Evolutionary conservation across 2,888 invertebrate genomes (phyloP), one percentile per base, ranked within the genome.

Genomic region (Embidobia sp.): DNA sequence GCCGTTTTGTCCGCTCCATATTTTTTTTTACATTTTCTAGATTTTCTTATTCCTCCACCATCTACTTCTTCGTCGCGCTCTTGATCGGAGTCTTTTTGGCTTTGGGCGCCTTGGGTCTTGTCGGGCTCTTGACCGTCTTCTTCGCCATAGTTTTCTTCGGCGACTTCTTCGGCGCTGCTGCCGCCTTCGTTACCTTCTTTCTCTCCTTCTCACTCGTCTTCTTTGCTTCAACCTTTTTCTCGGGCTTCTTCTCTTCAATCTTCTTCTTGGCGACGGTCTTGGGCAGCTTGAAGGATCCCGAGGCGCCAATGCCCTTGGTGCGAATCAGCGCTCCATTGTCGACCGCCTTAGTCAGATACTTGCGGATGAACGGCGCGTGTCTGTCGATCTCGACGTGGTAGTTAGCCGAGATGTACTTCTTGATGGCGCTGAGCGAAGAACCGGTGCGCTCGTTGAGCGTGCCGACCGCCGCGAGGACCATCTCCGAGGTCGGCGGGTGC

Each of bases 321-420:
- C 6, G 22, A 22, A 22, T 22, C 22, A 22, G 6, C 3, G 6
- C 3, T 22, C 22, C 22, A 22, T 31, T 8, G 3, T 88, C 90
- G 8, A 93, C 91, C 11, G 92, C 92, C 15, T 88, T 85, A 84
- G 92, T 92, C 64, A 93, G 81, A 80, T 91, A 92, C 77, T 92
- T 92, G 79, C 91, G 92, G 80, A 94, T 93, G 87, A 91, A 92
- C 4, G 91, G 91, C 0, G 91, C 90, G 51, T 91, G 84, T 81
- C 92, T 93, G 78, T 92, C 91, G 0, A 90, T 90, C 84, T 93
- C 93, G 5, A 92, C 90, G 76, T 91, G 91, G 90, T 93, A 92
- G 69, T 90, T 92, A 26, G 90, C 90, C 4, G 90, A 87, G 69
- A 94, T 91, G 87, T 92, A 93, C 84, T 93, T 93, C 86, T 93